Percentiles rank a stretch among this genome's conserved stretches.
phyloP scores from a whole-genome alignment of 2,888 invertebrate genomes.

The Timema cristinae region DNA sequence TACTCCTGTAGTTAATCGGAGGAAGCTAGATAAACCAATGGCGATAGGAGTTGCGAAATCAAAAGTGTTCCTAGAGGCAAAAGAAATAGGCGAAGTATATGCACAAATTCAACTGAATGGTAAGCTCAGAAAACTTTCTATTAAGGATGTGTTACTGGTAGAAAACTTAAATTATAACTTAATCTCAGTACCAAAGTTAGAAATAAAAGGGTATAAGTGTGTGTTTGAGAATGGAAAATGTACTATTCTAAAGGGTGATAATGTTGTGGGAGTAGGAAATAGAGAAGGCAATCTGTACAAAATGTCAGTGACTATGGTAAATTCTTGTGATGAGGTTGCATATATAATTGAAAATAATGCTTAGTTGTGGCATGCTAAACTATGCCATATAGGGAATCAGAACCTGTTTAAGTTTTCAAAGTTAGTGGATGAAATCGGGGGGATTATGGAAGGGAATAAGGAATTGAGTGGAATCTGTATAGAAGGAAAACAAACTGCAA shows the following conservation, averaged over 20 bases:
- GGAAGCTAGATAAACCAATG: background rate
- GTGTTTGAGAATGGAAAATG: too few relatives aligned
- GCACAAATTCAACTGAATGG: background rate
- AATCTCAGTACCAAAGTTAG: background rate
- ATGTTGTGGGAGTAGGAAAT: background rate
- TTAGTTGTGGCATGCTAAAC: too few relatives aligned
- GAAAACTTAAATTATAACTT: slow-evolving; percentile 2
- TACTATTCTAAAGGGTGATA: background rate
- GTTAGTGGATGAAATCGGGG: background rate
- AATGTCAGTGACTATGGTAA: background rate
- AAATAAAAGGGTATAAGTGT: background rate
- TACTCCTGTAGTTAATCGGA: background rate
- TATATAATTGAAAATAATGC: background rate
- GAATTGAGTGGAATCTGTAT: background rate
- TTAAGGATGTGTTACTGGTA: slow-evolving; percentile 1
- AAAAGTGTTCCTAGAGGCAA: slow-evolving; percentile 8
- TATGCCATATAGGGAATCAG: too few relatives aligned
- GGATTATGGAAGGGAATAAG: background rate
- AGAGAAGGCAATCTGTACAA: slow-evolving; percentile 11
- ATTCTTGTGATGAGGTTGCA: background rate
- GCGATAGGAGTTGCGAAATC: background rate
- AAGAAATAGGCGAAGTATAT: background rate
- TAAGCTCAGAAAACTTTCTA: background rate
- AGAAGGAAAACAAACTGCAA: background rate
- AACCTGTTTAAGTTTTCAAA: background rate